A percentile compares a stretch with the other conserved stretches of the same genome.
phyloP scores from a whole-genome alignment of 2,113 vertebrate genomes.

The Chlorocebus sabaeus region DNA sequence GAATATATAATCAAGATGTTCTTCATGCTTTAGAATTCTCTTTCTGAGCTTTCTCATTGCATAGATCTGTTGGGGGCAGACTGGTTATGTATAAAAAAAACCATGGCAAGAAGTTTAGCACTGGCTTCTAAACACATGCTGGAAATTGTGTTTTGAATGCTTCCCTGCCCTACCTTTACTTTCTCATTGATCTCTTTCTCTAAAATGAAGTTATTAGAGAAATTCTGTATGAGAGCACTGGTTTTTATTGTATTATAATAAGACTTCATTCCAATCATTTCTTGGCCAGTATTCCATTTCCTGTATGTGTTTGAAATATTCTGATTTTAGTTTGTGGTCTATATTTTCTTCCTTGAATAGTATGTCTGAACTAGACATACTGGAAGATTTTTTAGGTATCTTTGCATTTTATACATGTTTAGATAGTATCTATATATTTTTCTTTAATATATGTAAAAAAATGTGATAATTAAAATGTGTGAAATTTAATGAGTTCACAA shows the following conservation, averaged over 20 bases:
- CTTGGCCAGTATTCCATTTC: not conserved
- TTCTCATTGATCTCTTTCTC: not conserved
- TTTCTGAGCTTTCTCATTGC: not conserved
- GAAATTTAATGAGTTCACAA: not conserved
- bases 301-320: not conserved
- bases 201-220: not conserved
- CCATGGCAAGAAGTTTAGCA: not conserved
- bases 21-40: not conserved
- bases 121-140: not conserved
- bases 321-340: not conserved
- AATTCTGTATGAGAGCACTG: not conserved
- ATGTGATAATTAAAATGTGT: not conserved
- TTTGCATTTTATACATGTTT: not conserved
- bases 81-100: not conserved
- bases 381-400: not conserved
- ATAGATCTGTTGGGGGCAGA: not conserved
- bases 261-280: not conserved
- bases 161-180: not conserved
- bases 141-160: not conserved
- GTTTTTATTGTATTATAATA: not conserved
- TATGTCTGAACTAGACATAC: not conserved
- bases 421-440: not conserved
- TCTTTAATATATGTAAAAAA: not conserved
- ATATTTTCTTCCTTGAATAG: not conserved
- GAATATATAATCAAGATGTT: not conserved